Evolutionary conservation across 1,140 invertebrate species (phyloP), one percentile per base, ranked within the genome.

Genomic region (Zophobas morio): DNA sequence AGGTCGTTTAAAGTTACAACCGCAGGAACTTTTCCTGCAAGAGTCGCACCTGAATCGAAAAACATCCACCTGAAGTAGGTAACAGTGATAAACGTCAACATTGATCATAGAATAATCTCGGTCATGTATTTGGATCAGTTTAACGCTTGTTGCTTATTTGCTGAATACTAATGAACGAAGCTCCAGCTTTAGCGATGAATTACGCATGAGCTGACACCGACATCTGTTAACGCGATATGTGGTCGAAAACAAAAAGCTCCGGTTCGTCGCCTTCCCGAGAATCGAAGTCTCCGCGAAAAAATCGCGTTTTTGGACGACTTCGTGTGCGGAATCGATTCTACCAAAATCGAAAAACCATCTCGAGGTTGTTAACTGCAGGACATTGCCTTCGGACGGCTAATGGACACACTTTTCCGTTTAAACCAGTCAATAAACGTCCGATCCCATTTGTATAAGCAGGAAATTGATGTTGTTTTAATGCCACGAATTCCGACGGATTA

Each of bases 381-480:
- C 20, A n/a, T 42, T 54, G 53, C 53, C 53, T 54, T 33, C 33
- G 8, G 49, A 51, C 33, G 8, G 33, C 49, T 51, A 51, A 51
- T 51, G 49, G 49, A 51, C 49, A 51, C 0, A 20, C 33, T 51
- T 51, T 51, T 51, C 2, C 0, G 3, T 1, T 20, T 1, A 32
- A 51, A 51, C 33, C 33, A 51, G 20, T 20, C 20, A 20, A 20
- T 20, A 4, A 51, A 51, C n/a, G n/a, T 6, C 3, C n/a, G 49
- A 51, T 51, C 49, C 20, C 6, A 2, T 66, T 60, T 60, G 34
- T 60, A 60, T 39, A 36, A 36, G 39, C 60, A 66, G 60, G 60
- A 66, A 66, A 66, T 66, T 36, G 49, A 32, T 20, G 57, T 63
- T 39, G 36, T 63, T 39, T 66, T 33, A 66, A 66, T 60, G 56